A percentile compares a stretch with the other conserved stretches of the same genome.
phyloP scores from a whole-genome alignment of 2,888 invertebrate genomes.

The Itoplectis maculator region DNA sequence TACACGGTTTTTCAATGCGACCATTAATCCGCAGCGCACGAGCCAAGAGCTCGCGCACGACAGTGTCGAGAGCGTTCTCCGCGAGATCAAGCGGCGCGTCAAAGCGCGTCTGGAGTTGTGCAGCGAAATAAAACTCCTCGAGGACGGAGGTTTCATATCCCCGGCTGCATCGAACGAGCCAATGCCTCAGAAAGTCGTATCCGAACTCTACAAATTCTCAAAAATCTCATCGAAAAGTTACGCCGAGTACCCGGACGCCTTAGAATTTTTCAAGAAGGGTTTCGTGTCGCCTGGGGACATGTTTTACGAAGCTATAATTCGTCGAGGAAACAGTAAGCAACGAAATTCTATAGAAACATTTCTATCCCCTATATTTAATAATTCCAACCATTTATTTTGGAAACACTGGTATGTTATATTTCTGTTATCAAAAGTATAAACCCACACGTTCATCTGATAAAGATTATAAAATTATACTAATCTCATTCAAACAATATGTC shows the following conservation, averaged over 20 bases:
- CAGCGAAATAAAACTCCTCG: conserved; percentile 89
- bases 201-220: conserved; percentile 79
- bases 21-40: conserved; percentile 69
- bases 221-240: conserved; percentile 81
- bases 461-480: too few species aligned
- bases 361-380: neutral
- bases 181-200: conserved; percentile 89
- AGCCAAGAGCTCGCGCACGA: conserved; percentile 85
- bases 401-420: too few species aligned
- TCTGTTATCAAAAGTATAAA: too few species aligned
- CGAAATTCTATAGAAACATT: neutral
- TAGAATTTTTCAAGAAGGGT: conserved; percentile 84
- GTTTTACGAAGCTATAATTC: conserved; percentile 91
- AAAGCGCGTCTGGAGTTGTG: conserved; percentile 91
- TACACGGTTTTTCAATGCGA: neutral
- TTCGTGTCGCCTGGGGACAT: conserved; percentile 88
- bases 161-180: conserved; percentile 74
- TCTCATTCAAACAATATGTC: too few species aligned
- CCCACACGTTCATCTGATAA: too few species aligned
- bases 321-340: conserved; percentile 89
- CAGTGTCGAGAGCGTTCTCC: conserved; percentile 91
- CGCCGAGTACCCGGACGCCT: conserved; percentile 71
- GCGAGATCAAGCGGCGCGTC: conserved; percentile 90
- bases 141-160: conserved; percentile 86
- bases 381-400: too few species aligned